Evolutionary conservation across 2,888 invertebrate genomes (phyloP).

Genomic region (Torymus aiolomorphi): DNA sequence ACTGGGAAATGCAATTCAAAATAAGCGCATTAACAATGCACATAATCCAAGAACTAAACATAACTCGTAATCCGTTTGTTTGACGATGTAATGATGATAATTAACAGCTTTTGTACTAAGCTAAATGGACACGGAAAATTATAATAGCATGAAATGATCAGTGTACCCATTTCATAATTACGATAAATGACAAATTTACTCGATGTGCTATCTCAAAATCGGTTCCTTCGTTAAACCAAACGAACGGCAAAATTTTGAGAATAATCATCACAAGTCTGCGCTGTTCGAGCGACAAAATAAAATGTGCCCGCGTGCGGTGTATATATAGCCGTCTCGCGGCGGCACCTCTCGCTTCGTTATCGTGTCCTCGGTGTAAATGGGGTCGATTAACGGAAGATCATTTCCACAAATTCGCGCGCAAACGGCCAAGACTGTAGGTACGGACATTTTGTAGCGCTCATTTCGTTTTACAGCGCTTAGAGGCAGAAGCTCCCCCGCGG

Average conservation of each 20-base stretch:
- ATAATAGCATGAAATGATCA: no score
- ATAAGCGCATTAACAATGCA: no score
- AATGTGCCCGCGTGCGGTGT: slow-evolving; percentile 5
- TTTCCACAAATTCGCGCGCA: slow-evolving; percentile 20
- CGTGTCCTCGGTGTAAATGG: slow-evolving; percentile 15
- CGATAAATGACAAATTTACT: no score
- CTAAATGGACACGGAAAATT: no score
- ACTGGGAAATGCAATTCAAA: no score
- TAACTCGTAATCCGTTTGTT: no score
- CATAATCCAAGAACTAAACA: no score
- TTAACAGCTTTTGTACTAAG: no score
- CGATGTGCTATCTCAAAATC: no score
- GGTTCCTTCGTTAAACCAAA: not conserved
- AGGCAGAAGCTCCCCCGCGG: not conserved
- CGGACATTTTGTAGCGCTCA: slow-evolving; percentile 2
- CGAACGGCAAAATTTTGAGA: not conserved
- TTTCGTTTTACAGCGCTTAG: slow-evolving; percentile 15
- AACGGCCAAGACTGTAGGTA: slow-evolving; percentile 15
- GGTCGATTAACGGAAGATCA: slow-evolving; percentile 29
- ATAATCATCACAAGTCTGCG: not conserved
- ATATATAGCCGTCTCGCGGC: not conserved
- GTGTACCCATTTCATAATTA: no score
- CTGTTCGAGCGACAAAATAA: slow-evolving; percentile 2
- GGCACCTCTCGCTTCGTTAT: slow-evolving; percentile 2
- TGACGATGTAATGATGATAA: no score